Base-by-base conservation (phyloP, 2,797 vertebrate species). In the Etheostoma nigrum region DNA sequence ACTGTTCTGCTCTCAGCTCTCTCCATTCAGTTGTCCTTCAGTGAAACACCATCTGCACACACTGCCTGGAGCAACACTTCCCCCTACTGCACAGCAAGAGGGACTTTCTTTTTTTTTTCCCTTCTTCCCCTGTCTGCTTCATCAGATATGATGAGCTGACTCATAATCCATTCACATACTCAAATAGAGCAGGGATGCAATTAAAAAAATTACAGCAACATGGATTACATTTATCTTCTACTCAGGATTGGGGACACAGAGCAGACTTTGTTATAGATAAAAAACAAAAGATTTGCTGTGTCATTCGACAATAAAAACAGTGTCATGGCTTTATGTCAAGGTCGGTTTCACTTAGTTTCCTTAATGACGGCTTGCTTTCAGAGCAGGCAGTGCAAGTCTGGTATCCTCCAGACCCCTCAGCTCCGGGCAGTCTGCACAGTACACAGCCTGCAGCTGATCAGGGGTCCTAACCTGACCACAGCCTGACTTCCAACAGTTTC, bases 51-150 rank as follows among this genome's bases (percentile, higher is more conserved):
- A 10, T 1, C 25, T 75, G 64, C 53, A 75, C 5, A 64, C 5
- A 12, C 60, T n/a, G 67, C 71, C 85, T 91, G 90, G 88, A 93
- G 71, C 93, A 85, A 94, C 94, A 95, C 84, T 82, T 90, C 92
- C 94, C 93, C 94, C 95, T 95, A 87, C 89, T 89, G 94, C 84
- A 85, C 33, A 1, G 13, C 6, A n/a, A 19, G 15, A 45, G 40
- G 19, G 7, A 47, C 13, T 16, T 23, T 21, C 68, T 58, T 12
- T 12, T 9, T 12, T 9, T 36, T 27, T 48, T 14, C 25, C 25
- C 4, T 10, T 12, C 47, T 36, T 12, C 48, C 16, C 27, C 19
- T 8, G 49, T 44, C 57, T 48, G 72, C 74, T 65, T 55, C 59
- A 76, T 72, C 67, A 75, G 83, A 85, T 67, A 69, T 44, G 63